These are phyloP conservation scores for Dendrolimus houi DNA, from an alignment of 2,888 invertebrate genomes.

Conservation along the genomic window DNA sequence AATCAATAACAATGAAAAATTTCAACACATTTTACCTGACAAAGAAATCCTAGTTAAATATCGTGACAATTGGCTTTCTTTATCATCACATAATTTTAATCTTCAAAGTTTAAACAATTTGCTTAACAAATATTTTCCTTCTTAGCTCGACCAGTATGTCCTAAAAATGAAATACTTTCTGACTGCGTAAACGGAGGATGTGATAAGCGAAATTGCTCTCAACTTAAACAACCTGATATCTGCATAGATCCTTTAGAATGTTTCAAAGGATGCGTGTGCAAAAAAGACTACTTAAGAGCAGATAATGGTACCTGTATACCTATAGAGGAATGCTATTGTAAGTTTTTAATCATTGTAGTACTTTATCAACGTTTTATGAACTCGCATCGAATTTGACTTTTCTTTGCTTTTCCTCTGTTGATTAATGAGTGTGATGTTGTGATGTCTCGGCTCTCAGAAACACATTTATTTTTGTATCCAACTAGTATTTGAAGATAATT, in stretches of 20 bases:
- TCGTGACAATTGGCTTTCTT: too few relatives aligned
- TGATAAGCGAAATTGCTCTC: constrained; percentile 2
- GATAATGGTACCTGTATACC: constrained; percentile 2
- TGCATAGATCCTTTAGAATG: constrained; percentile 3
- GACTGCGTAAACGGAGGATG: constrained; percentile 4
- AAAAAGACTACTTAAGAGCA: constrained; percentile 2
- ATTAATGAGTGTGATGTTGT: too few relatives aligned
- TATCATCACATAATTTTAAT: too few relatives aligned
- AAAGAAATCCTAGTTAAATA: too few relatives aligned
- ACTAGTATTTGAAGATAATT: too few relatives aligned
- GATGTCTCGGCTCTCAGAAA: too few relatives aligned
- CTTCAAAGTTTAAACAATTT: background rate
- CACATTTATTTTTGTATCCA: too few relatives aligned
- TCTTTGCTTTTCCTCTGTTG: too few relatives aligned
- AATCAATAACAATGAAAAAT: too few relatives aligned
- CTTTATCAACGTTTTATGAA: too few relatives aligned
- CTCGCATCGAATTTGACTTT: too few relatives aligned
- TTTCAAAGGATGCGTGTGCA: constrained; percentile 6
- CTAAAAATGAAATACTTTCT: constrained; percentile 2
- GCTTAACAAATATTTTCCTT: background rate
- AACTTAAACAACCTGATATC: background rate
- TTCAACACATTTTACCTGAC: too few relatives aligned
- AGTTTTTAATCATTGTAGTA: background rate
- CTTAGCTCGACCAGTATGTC: constrained; percentile 5
- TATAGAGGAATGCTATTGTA: background rate